Evolutionary conservation across 2,797 vertebrate species (phyloP), one percentile per base, ranked within the genome.

Genomic region (Sitta carolinensis): DNA sequence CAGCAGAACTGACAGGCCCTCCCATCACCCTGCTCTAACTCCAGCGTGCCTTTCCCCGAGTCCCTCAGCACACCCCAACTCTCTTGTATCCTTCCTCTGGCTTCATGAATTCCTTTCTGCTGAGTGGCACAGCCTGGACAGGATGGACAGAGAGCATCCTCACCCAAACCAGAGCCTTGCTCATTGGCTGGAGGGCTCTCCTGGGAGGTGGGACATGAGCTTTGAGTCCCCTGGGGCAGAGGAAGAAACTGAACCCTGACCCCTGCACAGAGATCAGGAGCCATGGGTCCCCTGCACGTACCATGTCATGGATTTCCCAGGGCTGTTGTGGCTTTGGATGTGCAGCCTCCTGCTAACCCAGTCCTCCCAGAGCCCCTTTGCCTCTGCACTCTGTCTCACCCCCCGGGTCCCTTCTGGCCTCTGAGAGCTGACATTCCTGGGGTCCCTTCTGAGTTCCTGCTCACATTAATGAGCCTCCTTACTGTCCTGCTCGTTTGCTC

Each of bases 251-350:
- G 91, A 95, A 88, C 87, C 80, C 63, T 94, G 96, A 94, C 93
- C 94, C 48, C 85, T n/a, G 6, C 63, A 14, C 69, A 90, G 76
- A 84, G 76, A 88, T 95, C 96, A 95, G 59, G 12, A 82, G 80
- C 63, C 43, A 5, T n/a, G 62, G 58, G 79, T 54, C 62, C 83
- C 69, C 70, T 67, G 45, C 80, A 6, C 38, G 55, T 84, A 77
- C 83, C 84, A 80, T 92, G 85, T 95, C 96, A 93, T 68, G 48
- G 85, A 59, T 93, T 95, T 96, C 96, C 93, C 95, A 96, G 95
- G 96, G 83, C 66, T 94, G 69, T 3, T 14, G 62, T 50, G 84
- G 52, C 42, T 91, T 68, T 84, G 84, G 62, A 67, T 86, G 55
- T 81, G 40, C 77, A 86, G 66, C 40, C 43, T 91, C 36, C 85